Percentiles rank a stretch among this genome's conserved stretches.
Evolutionary conservation across 2,888 invertebrate genomes (phyloP).

Genomic region (Ceriagrion tenellum): DNA sequence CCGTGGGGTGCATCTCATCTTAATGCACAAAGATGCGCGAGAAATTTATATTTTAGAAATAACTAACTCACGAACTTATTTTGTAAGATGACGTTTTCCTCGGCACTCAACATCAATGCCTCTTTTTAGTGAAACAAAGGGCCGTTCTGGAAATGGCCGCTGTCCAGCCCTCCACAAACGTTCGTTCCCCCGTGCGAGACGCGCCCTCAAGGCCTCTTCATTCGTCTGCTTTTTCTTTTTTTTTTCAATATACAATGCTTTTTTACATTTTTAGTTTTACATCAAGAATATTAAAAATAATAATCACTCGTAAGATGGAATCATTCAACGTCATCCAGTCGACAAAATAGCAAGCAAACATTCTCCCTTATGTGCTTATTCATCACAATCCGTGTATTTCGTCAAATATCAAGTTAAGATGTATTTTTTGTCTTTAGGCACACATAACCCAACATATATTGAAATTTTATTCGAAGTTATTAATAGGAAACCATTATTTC

Average conservation of each 20-base stretch:
- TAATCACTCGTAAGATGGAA: neutral
- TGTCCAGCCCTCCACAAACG: neutral
- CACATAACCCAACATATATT: neutral
- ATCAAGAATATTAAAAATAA: neutral
- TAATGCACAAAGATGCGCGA: too few species aligned
- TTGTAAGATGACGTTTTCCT: too few species aligned
- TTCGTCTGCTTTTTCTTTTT: neutral
- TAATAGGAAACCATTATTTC: neutral
- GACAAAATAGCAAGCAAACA: neutral
- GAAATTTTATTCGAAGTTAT: neutral
- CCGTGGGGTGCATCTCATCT: too few species aligned
- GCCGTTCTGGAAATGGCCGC: neutral
- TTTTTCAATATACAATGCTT: neutral
- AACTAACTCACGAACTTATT: too few species aligned
- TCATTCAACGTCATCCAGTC: neutral
- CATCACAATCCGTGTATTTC: neutral
- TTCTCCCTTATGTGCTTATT: neutral
- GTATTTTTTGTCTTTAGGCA: neutral
- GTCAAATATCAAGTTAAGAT: neutral
- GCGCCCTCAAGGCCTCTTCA: neutral
- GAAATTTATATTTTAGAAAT: too few species aligned
- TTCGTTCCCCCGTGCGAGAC: constrained; percentile 55
- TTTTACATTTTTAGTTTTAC: too few species aligned
- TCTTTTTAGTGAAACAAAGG: too few species aligned
- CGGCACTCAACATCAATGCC: too few species aligned